Evolutionary conservation across 2,113 vertebrate genomes (phyloP).

Genomic region (Connochaetes taurinus): DNA sequence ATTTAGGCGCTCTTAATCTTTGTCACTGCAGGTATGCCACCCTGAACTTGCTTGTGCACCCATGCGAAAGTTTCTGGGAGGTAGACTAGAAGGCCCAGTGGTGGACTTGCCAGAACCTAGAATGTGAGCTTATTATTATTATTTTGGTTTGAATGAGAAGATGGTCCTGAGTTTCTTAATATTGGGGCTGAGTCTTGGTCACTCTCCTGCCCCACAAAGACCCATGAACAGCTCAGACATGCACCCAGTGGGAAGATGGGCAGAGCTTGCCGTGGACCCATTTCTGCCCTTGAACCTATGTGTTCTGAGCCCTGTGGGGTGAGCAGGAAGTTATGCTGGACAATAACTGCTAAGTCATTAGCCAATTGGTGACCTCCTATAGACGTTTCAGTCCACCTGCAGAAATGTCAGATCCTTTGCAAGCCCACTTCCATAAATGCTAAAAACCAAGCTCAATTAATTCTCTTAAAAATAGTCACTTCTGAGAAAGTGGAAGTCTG

Average conservation of each 20-base stretch:
- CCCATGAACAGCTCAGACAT: not conserved
- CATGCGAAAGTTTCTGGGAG: not conserved
- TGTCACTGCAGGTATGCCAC: not conserved
- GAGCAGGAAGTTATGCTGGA: not conserved
- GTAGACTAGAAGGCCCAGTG: not conserved
- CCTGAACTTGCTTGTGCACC: not conserved
- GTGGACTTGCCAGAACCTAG: no score
- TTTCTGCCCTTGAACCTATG: not conserved
- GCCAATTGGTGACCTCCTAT: not conserved
- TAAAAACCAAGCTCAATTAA: not conserved
- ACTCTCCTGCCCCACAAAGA: no score
- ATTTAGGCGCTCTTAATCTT: not conserved
- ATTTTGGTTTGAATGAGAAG: not conserved
- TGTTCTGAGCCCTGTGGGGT: not conserved
- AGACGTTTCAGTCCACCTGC: not conserved
- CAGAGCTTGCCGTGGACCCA: not conserved
- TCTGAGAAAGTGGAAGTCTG: not conserved
- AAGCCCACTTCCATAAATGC: not conserved
- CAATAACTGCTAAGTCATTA: not conserved
- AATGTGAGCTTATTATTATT: not conserved
- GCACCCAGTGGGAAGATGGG: not conserved
- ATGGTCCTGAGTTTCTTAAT: not conserved
- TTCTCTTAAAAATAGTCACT: slow-evolving; percentile 8
- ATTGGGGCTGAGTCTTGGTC: no score
- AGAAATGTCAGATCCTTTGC: not conserved